phyloP scores from a whole-genome alignment of 2,113 vertebrate genomes.

The Proteles cristata region DNA sequence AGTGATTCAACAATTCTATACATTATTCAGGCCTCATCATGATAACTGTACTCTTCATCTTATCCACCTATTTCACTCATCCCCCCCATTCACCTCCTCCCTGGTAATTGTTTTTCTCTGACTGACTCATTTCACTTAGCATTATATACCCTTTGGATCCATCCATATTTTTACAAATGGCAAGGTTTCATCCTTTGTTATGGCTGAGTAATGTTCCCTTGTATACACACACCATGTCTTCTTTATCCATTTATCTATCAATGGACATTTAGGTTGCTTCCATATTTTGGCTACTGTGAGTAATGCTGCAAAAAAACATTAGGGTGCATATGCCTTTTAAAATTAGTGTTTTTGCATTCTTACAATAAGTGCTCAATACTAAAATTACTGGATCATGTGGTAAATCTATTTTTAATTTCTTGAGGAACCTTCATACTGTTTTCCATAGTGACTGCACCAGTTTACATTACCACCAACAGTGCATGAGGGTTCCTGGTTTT shows the following conservation, averaged over 20 bases:
- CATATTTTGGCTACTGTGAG: background rate
- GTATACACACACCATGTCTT: too few relatives aligned
- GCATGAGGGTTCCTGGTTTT: background rate
- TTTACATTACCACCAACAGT: background rate
- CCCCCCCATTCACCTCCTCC: too few relatives aligned
- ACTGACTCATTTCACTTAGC: background rate
- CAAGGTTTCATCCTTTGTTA: background rate
- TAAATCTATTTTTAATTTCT: background rate
- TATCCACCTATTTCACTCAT: too few relatives aligned
- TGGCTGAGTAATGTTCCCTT: background rate
- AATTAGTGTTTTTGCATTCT: background rate
- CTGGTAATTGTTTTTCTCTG: background rate
- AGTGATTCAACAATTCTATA: too few relatives aligned
- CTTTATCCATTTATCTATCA: background rate
- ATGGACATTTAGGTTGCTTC: background rate
- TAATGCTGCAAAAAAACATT: background rate
- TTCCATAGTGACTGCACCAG: background rate
- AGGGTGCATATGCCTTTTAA: background rate
- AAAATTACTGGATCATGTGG: too few relatives aligned
- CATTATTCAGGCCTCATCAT: too few relatives aligned
- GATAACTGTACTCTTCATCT: too few relatives aligned
- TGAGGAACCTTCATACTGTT: background rate
- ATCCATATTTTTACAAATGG: too few relatives aligned
- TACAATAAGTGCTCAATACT: too few relatives aligned
- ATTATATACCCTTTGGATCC: background rate